A percentile compares a stretch with the other conserved stretches of the same genome.
Evolutionary conservation across 2,797 vertebrate genomes (phyloP).

Genomic region (Acrossocheilus fasciatus): DNA sequence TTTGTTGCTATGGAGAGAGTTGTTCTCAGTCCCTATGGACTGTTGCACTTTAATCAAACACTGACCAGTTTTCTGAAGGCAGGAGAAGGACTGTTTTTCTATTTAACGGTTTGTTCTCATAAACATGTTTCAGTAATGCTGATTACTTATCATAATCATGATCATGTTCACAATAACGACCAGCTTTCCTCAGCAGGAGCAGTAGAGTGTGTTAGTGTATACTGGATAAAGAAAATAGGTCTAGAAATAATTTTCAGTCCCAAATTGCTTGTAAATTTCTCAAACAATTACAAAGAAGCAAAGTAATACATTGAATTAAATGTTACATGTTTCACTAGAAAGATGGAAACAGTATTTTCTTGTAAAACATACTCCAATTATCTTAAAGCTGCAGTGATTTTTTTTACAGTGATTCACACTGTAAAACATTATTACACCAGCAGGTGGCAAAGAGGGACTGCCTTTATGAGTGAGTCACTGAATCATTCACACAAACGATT

Average conservation of each 20-base stretch:
- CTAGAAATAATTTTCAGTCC: background rate
- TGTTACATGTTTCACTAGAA: background rate
- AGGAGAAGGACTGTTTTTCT: background rate
- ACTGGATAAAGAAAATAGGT: background rate
- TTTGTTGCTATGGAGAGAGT: slow-evolving; percentile 37
- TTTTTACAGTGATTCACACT: background rate
- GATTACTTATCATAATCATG: background rate
- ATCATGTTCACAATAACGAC: background rate
- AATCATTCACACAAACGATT: background rate
- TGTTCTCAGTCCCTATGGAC: slow-evolving; percentile 7
- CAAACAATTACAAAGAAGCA: background rate
- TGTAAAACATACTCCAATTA: background rate
- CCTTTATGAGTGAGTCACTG: background rate
- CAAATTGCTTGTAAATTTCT: background rate
- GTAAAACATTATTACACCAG: background rate
- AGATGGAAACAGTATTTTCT: background rate
- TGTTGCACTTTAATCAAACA: slow-evolving; percentile 37
- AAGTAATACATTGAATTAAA: background rate
- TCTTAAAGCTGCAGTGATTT: too few relatives aligned
- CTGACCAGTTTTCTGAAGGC: slow-evolving; percentile 18
- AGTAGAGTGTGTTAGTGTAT: background rate
- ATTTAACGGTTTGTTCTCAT: background rate
- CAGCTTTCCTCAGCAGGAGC: background rate
- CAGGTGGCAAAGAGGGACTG: background rate
- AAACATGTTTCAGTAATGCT: background rate